Evolutionary conservation across 2,113 vertebrate species (phyloP).

Genomic region (Clupea harengus): DNA sequence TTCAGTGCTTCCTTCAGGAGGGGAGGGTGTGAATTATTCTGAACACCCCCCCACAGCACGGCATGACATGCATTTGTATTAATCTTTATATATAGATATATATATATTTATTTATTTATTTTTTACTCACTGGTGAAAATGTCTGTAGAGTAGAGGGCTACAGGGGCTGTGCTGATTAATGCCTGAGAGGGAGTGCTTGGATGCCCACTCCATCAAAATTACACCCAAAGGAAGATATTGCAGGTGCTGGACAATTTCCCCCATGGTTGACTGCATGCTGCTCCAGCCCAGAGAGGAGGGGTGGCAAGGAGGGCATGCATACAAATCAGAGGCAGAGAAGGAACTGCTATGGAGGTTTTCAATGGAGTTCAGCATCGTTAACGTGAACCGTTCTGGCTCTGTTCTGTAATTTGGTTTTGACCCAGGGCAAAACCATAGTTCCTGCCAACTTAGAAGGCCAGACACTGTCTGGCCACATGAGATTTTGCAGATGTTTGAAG

Average conservation of each 20-base stretch:
- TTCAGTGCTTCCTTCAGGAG: not conserved
- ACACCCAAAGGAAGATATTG: conserved; percentile 44
- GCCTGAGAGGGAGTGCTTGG: conserved; percentile 46
- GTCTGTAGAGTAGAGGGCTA: not conserved
- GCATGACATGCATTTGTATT: not conserved
- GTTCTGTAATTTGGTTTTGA: not conserved
- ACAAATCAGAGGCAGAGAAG: conserved; percentile 35
- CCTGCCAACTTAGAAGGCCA: not conserved
- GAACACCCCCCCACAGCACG: not conserved
- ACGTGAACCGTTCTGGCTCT: not conserved
- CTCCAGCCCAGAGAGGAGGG: conserved; percentile 10
- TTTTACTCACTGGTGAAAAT: not conserved
- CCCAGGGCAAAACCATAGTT: not conserved
- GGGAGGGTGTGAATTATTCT: not conserved
- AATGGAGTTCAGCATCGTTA: not conserved
- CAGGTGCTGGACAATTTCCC: conserved; percentile 36
- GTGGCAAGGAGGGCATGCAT: conserved; percentile 4
- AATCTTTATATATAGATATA: not conserved
- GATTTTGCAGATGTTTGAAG: not conserved
- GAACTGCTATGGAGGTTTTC: not conserved
- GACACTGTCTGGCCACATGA: not conserved
- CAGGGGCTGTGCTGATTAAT: conserved; percentile 56
- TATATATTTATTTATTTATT: not conserved
- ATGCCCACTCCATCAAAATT: conserved; percentile 55
- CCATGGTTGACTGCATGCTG: conserved; percentile 35